Conservation (phyloP, 2,888 invertebrate species). For the Zele albiditarsus region DNA sequence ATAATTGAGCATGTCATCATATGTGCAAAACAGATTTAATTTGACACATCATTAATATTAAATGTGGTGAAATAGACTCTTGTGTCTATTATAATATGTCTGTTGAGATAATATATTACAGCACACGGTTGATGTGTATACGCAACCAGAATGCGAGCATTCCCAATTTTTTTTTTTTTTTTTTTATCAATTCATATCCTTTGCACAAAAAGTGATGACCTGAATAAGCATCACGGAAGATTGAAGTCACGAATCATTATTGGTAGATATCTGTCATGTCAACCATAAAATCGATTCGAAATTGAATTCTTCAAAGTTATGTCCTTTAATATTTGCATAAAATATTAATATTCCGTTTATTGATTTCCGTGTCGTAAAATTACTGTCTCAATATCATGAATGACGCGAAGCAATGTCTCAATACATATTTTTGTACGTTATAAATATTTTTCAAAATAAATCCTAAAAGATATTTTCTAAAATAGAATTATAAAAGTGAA, state of each 20-base stretch:
- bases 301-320: too few species aligned
- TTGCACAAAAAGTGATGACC: too few species aligned
- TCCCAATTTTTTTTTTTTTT: background rate
- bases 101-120: background rate
- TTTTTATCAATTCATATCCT: background rate
- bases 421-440: background rate
- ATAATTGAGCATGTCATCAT: background rate
- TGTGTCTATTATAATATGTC: background rate
- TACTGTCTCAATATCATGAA: too few species aligned
- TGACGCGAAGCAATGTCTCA: too few species aligned
- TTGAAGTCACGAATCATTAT: too few species aligned
- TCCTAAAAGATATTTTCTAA: background rate
- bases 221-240: too few species aligned
- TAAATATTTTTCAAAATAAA: background rate
- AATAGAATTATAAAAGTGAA: background rate
- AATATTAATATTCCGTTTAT: too few species aligned
- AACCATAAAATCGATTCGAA: too few species aligned
- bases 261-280: too few species aligned
- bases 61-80: background rate
- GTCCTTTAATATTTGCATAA: too few species aligned
- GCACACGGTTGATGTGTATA: background rate
- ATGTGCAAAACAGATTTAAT: background rate
- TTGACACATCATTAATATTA: background rate
- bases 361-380: too few species aligned
- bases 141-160: background rate